Percentiles rank a stretch among this genome's conserved stretches.
These are phyloP conservation scores for Baccha elongata DNA, from an alignment of 2,888 invertebrate species.

Conservation along the genomic window DNA sequence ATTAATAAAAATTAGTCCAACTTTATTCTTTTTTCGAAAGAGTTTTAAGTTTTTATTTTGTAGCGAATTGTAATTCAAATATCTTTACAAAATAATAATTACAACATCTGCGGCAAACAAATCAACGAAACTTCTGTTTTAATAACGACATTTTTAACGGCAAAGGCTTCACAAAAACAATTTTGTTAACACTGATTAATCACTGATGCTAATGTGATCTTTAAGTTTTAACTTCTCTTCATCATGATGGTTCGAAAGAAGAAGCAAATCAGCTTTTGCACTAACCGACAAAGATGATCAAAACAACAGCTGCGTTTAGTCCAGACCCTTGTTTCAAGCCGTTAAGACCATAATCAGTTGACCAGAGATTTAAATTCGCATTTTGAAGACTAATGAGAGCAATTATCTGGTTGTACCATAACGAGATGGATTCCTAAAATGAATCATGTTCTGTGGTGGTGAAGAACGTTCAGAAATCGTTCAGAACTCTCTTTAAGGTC, in stretches of 20 bases:
- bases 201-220: conserved; percentile 67
- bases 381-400: conserved; percentile 80
- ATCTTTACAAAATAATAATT: too few species aligned
- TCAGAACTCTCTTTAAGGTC: conserved; percentile 36
- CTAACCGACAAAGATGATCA: conserved; percentile 13
- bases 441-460: conserved; percentile 51
- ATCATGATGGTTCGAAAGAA: conserved; percentile 21
- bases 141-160: conserved; percentile 3
- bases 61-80: too few species aligned
- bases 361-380: conserved; percentile 67
- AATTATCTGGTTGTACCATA: conserved; percentile 80
- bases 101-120: too few species aligned
- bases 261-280: background rate
- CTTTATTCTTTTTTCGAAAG: too few species aligned
- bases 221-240: conserved; percentile 37
- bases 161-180: conserved; percentile 14
- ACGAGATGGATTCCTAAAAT: conserved; percentile 71
- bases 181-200: conserved; percentile 53
- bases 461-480: conserved; percentile 19
- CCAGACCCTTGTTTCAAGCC: conserved; percentile 6
- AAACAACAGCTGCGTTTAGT: conserved; percentile 13
- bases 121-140: background rate
- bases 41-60: too few species aligned
- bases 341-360: conserved; percentile 56
- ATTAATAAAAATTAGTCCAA: too few species aligned